Percentiles rank a stretch among this genome's conserved stretches.
Conservation (phyloP, 2,888 invertebrate genomes). For the Macroteleia sp. region DNA sequence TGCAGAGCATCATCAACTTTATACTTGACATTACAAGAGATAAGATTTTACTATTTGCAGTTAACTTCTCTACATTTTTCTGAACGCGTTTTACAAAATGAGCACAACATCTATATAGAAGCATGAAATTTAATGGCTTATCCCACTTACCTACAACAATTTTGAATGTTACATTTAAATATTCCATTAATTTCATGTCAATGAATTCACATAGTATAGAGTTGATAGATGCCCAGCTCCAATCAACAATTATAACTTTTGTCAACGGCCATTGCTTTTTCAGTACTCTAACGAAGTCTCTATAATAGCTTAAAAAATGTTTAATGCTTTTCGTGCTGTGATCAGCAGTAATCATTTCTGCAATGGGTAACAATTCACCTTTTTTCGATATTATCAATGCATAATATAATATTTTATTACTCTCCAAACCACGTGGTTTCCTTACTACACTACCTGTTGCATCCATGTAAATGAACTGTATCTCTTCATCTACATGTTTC, state of each 20-base stretch:
- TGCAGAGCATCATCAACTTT: no score
- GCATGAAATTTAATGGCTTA: no score
- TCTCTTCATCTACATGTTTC: neutral
- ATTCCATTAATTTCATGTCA: neutral
- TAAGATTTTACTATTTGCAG: no score
- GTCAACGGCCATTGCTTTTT: neutral
- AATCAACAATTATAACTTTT: neutral
- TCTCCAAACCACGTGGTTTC: neutral
- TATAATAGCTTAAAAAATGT: neutral
- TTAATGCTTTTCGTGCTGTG: neutral
- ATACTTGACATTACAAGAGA: no score
- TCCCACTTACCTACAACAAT: slow-evolving; percentile 5
- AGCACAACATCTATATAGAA: no score
- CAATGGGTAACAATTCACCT: neutral
- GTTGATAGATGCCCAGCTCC: slow-evolving; percentile 10
- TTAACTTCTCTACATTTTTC: no score
- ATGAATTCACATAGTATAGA: neutral
- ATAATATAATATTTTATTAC: slow-evolving; percentile 6
- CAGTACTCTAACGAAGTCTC: neutral
- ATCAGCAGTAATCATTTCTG: slow-evolving; percentile 1
- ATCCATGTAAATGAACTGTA: neutral
- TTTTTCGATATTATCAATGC: neutral
- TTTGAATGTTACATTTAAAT: neutral
- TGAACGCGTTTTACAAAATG: no score
- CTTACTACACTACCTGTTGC: neutral